These are phyloP conservation scores for Ormyrus labotus DNA, from an alignment of 2,888 invertebrate species.

Conservation along the genomic window DNA sequence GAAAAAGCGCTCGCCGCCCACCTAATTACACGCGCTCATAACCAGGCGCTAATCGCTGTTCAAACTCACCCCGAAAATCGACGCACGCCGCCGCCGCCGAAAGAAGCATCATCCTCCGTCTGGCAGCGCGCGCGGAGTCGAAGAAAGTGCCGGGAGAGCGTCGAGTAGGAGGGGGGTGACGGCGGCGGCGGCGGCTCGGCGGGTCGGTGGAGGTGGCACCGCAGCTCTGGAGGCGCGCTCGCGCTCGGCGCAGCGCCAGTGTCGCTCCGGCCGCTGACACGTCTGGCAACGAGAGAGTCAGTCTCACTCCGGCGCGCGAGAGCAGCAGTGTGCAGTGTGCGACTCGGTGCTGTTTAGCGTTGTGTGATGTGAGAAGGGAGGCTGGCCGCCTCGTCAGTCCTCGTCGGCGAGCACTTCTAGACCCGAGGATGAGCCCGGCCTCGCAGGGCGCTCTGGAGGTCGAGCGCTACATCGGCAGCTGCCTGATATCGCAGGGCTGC, in stretches of 20 bases:
- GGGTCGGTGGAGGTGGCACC: conserved; percentile 55
- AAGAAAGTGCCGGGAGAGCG: conserved; percentile 22
- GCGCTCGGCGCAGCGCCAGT: conserved; percentile 67
- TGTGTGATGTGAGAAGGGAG: background rate
- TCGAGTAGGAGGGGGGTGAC: conserved; percentile 42
- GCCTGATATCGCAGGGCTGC: conserved; percentile 77
- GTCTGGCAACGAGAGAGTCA: conserved; percentile 57
- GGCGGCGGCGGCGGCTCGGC: conserved; percentile 61
- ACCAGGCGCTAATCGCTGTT: too few species aligned
- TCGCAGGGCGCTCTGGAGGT: conserved; percentile 79
- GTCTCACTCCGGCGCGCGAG: conserved; percentile 49
- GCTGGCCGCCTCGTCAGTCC: background rate
- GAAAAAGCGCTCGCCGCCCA: too few species aligned
- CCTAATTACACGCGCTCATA: too few species aligned
- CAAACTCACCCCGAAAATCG: too few species aligned
- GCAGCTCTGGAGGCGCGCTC: conserved; percentile 66
- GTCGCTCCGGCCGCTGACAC: conserved; percentile 71
- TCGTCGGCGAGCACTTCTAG: background rate
- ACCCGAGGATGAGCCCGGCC: conserved; percentile 85
- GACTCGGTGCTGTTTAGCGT: background rate
- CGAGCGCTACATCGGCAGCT: conserved; percentile 82
- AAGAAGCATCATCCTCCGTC: background rate
- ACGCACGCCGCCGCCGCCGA: background rate
- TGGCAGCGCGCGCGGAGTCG: conserved; percentile 51
- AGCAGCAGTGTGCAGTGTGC: too few species aligned